A percentile compares a stretch with the other conserved stretches of the same genome.
These are phyloP conservation scores for Syrrhaptes paradoxus DNA, from an alignment of 2,113 vertebrate species.

Conservation along the genomic window DNA sequence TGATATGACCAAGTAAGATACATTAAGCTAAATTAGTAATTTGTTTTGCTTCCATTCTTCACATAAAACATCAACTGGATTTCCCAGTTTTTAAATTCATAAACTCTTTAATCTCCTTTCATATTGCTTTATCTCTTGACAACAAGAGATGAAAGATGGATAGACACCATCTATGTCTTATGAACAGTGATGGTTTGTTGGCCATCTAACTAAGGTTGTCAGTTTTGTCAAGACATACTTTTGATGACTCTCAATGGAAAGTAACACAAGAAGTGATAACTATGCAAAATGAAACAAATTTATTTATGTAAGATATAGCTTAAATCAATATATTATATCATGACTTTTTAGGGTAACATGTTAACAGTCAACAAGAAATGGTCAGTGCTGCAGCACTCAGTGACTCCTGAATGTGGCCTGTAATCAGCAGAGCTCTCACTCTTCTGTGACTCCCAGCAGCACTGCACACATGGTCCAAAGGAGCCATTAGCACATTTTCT, in stretches of 20 bases:
- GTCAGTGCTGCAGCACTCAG: neutral
- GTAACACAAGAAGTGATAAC: neutral
- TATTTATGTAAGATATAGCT: neutral
- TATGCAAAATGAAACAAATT: neutral
- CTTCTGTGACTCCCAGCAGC: neutral
- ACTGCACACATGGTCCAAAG: neutral
- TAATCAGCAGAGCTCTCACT: neutral
- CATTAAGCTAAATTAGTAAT: neutral
- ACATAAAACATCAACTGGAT: neutral
- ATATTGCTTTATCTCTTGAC: neutral
- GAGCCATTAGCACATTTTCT: neutral
- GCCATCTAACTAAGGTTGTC: neutral
- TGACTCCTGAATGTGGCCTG: neutral
- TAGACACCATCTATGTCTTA: neutral
- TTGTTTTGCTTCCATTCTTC: neutral
- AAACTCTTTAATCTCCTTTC: neutral
- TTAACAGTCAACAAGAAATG: neutral
- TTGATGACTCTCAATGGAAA: neutral
- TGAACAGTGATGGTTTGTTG: neutral
- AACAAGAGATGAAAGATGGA: neutral
- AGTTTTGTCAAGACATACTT: neutral
- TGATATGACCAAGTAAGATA: neutral
- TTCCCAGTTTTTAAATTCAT: neutral
- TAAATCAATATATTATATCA: neutral
- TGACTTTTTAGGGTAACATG: neutral